Evolutionary conservation across 1,140 invertebrate species (phyloP).

Genomic region (Drosophila ananassae): DNA sequence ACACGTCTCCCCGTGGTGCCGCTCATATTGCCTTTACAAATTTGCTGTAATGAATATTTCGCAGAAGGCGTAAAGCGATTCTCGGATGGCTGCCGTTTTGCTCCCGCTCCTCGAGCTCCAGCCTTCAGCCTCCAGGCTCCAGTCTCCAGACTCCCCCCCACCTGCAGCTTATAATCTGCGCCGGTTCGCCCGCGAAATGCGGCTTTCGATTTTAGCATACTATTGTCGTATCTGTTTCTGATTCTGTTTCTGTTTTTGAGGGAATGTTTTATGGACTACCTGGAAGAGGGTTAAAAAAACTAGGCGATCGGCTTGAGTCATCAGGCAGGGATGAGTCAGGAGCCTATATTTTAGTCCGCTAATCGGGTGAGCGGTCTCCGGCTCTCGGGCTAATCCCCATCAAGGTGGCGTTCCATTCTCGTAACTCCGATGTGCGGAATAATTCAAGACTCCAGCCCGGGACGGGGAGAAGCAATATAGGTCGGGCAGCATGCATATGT

Average conservation of each 20-base stretch:
- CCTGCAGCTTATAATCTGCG: slow-evolving; percentile 13
- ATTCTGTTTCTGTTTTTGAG: slow-evolving; percentile 1
- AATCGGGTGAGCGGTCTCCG: background rate
- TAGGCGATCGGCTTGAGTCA: slow-evolving; percentile 24
- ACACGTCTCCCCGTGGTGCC: slow-evolving; percentile 3
- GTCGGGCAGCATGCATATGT: background rate
- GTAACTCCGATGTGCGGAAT: background rate
- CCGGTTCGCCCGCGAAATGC: slow-evolving; percentile 20
- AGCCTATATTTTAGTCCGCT: background rate
- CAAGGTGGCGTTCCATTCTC: background rate
- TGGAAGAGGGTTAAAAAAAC: slow-evolving; percentile 3
- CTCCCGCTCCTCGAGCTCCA: slow-evolving; percentile 30
- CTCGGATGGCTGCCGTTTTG: slow-evolving; percentile 47
- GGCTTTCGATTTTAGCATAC: slow-evolving; percentile 19
- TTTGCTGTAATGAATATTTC: slow-evolving; percentile 78
- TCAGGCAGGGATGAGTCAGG: background rate
- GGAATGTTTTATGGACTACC: slow-evolving; percentile 3
- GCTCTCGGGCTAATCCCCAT: no score
- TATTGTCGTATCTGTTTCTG: slow-evolving; percentile 1
- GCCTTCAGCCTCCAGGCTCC: background rate
- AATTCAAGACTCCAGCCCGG: no score
- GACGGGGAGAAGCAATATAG: background rate
- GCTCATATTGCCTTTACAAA: slow-evolving; percentile 58
- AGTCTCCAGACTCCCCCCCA: background rate
- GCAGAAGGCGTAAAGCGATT: slow-evolving; percentile 74